Conservation (phyloP, 2,888 invertebrate genomes). For the Microctonus aethiopoides region DNA sequence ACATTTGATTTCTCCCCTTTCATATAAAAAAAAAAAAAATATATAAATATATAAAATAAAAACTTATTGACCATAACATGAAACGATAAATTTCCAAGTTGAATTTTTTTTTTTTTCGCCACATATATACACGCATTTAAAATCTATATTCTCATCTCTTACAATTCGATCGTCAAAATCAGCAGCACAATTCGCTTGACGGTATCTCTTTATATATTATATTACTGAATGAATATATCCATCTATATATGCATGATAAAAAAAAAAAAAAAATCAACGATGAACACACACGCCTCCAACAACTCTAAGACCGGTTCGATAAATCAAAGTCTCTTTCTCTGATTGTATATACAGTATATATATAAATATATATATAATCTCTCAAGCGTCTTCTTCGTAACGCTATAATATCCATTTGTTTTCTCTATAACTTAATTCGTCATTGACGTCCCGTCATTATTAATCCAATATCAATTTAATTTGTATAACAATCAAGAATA, state of each 20-base stretch:
- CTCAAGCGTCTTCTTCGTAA: not conserved
- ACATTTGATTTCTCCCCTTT: not conserved
- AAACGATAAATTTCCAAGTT: not conserved
- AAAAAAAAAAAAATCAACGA: not conserved
- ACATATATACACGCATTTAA: not conserved
- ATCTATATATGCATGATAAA: not conserved
- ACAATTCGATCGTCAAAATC: not conserved
- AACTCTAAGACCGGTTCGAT: conserved; percentile 26
- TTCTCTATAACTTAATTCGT: conserved; percentile 5
- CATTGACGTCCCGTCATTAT: not conserved
- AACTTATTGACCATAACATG: not conserved
- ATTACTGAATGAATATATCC: conserved; percentile 2
- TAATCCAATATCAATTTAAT: not conserved
- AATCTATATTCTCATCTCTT: not conserved
- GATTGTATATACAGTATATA: not conserved
- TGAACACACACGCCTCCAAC: conserved; percentile 1
- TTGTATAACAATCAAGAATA: no score
- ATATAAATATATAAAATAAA: not conserved
- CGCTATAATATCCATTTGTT: conserved; percentile 2
- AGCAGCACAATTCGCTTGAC: not conserved
- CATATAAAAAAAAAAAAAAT: not conserved
- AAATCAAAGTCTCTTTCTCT: conserved; percentile 32
- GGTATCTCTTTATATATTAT: conserved; percentile 17
- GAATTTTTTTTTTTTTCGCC: not conserved
- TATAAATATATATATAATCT: not conserved